Evolutionary conservation across 2,113 vertebrate genomes (phyloP).

Genomic region (Grus americana): DNA sequence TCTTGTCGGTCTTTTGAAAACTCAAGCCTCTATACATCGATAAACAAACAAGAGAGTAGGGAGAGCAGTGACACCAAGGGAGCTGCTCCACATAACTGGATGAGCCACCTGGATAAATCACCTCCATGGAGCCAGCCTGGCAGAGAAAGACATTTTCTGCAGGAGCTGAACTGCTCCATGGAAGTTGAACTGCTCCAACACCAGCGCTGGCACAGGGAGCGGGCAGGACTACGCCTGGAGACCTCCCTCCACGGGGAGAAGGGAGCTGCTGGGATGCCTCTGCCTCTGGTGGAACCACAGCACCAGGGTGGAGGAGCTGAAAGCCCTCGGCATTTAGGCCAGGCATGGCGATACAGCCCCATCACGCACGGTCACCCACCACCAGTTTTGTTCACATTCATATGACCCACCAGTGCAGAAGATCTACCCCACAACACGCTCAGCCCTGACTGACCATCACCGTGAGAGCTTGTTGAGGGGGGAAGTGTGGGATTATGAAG

Average conservation of each 20-base stretch:
- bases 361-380: not conserved
- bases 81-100: not conserved
- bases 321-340: not conserved
- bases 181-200: not conserved
- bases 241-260: not conserved
- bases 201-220: not conserved
- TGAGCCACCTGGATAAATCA: not conserved
- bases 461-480: not conserved
- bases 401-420: not conserved
- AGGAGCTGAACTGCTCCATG: not conserved
- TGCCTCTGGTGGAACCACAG: not conserved
- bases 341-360: not conserved
- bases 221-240: not conserved
- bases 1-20: not conserved
- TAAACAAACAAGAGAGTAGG: not conserved
- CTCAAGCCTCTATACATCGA: not conserved
- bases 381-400: not conserved
- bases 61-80: not conserved
- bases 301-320: not conserved
- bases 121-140: not conserved
- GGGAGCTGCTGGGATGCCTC: not conserved
- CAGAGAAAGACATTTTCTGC: not conserved
- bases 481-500: not conserved
- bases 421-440: not conserved
- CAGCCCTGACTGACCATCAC: not conserved